These are phyloP conservation scores for Acrossocheilus wenchowensis DNA, from an alignment of 2,797 vertebrate genomes.

Conservation along the genomic window DNA sequence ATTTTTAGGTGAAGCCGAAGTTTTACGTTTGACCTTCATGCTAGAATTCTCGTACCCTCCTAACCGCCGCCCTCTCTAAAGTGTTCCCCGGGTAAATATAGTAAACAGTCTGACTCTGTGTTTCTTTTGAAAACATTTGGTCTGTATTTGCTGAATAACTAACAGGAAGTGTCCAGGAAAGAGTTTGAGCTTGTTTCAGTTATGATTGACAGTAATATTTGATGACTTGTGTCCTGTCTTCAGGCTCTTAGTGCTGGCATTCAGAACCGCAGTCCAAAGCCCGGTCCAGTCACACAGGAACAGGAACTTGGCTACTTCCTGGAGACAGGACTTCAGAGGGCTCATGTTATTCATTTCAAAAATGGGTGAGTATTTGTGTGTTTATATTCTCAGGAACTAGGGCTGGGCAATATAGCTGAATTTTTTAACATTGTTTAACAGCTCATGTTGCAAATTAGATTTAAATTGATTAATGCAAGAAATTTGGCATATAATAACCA, in stretches of 20 bases:
- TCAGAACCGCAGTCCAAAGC: conserved; percentile 98
- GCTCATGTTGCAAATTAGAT: background rate
- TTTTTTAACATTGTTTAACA: background rate
- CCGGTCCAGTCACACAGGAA: conserved; percentile 89
- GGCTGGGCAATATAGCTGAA: background rate
- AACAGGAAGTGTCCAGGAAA: background rate
- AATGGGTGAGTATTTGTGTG: conserved; percentile 85
- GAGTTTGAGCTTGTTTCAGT: background rate
- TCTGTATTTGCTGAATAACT: background rate
- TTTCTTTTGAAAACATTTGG: background rate
- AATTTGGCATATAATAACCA: background rate
- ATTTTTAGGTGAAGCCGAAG: conserved; percentile 38
- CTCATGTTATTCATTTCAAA: conserved; percentile 98
- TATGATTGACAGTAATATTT: background rate
- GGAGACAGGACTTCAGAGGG: conserved; percentile 97
- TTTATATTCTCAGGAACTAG: background rate
- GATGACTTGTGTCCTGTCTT: conserved; percentile 2
- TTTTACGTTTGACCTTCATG: conserved; percentile 36
- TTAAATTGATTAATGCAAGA: background rate
- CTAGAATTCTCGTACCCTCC: background rate
- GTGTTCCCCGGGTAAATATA: background rate
- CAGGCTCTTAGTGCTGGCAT: conserved; percentile 90
- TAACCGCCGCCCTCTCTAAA: background rate
- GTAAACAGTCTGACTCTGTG: background rate
- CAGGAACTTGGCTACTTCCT: conserved; percentile 98